Evolutionary conservation across 2,888 invertebrate genomes (phyloP), one percentile per base, ranked within the genome.

Genomic region (Andrena hattorfiana): DNA sequence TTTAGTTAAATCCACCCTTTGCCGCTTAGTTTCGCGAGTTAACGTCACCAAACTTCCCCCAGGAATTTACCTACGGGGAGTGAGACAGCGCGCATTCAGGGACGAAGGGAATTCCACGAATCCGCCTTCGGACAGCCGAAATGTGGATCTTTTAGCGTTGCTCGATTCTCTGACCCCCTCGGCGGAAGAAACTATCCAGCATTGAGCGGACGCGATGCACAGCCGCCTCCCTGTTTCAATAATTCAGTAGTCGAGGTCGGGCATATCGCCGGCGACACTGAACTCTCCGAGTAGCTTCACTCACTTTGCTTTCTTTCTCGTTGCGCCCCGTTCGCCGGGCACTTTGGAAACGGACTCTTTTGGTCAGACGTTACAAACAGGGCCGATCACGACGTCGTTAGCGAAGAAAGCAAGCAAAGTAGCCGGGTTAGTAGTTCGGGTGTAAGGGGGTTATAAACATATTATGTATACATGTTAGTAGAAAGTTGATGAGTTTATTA

Each of bases 401-500:
- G 64, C 54, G 51, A 73, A 77, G 86, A 87, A 80, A 86, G 86
- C 83, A 82, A 88, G 87, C 83, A 77, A 85, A 86, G 86, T 77
- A 83, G 54, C 67, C 42, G 35, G 66, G n/a, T 23, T 49, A 73
- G 35, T 71, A 48, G 5, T 56, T 71, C 71, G 59, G 84, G 84
- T 86, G 79, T 73, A 67, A 78, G 79, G 85, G 90, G 89, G 79
- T 89, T 86, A 87, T 81, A 83, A 81, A 89, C 85, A 83, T 82
- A 87, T 42, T 89, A 87, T 89, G 86, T 87, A 87, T 88, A 78
- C 89, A 86, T 86, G 88, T 89, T 83, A 89, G 88, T 92, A 91
- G 89, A 92, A 93, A 92, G 87, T 91, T 90, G 87, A 90, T 89
- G 88, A 90, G 89, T 93, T 92, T 93, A 93, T 93, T 93, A 89